Conservation (phyloP, 2,797 vertebrate genomes). For the Ctenopoma kingsleyae region DNA sequence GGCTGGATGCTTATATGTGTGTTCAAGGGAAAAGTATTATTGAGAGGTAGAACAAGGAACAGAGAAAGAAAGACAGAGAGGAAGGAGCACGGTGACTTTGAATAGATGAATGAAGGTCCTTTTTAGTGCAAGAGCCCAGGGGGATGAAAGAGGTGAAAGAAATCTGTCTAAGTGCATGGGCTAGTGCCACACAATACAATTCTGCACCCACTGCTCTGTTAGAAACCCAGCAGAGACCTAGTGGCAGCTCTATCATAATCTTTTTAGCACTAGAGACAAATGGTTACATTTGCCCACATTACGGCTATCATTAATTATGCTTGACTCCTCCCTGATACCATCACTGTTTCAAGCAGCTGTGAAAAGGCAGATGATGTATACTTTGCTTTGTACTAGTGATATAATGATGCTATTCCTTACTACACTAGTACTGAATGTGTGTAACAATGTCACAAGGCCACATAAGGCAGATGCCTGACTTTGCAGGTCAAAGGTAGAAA, state of each 20-base stretch:
- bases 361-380: slow-evolving; percentile 38
- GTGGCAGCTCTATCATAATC: slow-evolving; percentile 49
- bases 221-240: slow-evolving; percentile 47
- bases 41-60: slow-evolving; percentile 10
- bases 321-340: slow-evolving; percentile 65
- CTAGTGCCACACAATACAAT: slow-evolving; percentile 43
- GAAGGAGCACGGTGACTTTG: slow-evolving; percentile 33
- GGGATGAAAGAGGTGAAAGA: slow-evolving; percentile 55
- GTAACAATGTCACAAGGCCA: slow-evolving; percentile 31
- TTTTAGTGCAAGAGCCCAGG: slow-evolving; percentile 60
- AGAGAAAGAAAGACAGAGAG: slow-evolving; percentile 9
- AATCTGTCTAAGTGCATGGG: slow-evolving; percentile 60
- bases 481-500: slow-evolving; percentile 45
- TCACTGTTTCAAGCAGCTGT: slow-evolving; percentile 54
- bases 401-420: slow-evolving; percentile 17
- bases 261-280: slow-evolving; percentile 70
- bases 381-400: slow-evolving; percentile 26
- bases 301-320: slow-evolving; percentile 77
- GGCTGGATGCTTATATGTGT: slow-evolving; percentile 38
- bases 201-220: slow-evolving; percentile 43
- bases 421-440: slow-evolving; percentile 20
- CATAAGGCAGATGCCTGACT: slow-evolving; percentile 23
- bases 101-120: slow-evolving; percentile 72
- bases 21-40: slow-evolving; percentile 43
- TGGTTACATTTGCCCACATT: slow-evolving; percentile 64